Percentiles rank a stretch among this genome's conserved stretches.
phyloP scores from a whole-genome alignment of 2,888 invertebrate species.

The Mythimna ferrago region DNA sequence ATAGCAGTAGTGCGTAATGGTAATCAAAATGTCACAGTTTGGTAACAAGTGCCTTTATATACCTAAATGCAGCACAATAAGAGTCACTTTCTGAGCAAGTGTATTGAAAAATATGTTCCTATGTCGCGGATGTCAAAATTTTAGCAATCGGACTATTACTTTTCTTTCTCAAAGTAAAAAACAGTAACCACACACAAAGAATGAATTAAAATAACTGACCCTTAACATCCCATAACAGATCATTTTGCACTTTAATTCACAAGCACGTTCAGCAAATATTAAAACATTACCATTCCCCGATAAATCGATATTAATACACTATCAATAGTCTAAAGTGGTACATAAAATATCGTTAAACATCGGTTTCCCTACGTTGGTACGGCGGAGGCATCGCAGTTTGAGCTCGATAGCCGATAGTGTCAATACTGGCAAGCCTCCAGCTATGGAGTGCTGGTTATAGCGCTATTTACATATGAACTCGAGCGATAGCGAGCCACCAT shows the following conservation, averaged over 20 bases:
- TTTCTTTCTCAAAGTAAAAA: too few relatives aligned
- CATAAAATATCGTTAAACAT: conserved; percentile 50
- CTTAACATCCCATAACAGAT: neutral
- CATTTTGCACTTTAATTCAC: conserved; percentile 18
- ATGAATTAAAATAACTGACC: neutral
- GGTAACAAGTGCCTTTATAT: too few relatives aligned
- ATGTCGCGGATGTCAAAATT: too few relatives aligned
- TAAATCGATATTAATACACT: conserved; percentile 47
- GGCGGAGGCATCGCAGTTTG: conserved; percentile 57
- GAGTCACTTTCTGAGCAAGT: too few relatives aligned
- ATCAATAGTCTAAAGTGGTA: conserved; percentile 44
- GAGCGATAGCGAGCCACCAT: conserved; percentile 60
- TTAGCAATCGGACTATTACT: too few relatives aligned
- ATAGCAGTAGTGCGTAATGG: too few relatives aligned
- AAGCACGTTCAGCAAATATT: conserved; percentile 42
- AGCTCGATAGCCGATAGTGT: conserved; percentile 76
- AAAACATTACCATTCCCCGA: conserved; percentile 35
- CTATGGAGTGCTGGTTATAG: conserved; percentile 65
- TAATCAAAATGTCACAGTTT: too few relatives aligned
- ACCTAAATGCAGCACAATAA: too few relatives aligned
- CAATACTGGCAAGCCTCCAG: conserved; percentile 85
- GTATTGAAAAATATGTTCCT: too few relatives aligned
- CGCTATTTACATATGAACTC: conserved; percentile 76
- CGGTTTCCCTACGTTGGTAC: conserved; percentile 34
- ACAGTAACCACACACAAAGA: too few relatives aligned